Percentiles rank a stretch among this genome's conserved stretches.
Evolutionary conservation across 1,140 invertebrate genomes (phyloP).

Genomic region (Pantala flavescens): DNA sequence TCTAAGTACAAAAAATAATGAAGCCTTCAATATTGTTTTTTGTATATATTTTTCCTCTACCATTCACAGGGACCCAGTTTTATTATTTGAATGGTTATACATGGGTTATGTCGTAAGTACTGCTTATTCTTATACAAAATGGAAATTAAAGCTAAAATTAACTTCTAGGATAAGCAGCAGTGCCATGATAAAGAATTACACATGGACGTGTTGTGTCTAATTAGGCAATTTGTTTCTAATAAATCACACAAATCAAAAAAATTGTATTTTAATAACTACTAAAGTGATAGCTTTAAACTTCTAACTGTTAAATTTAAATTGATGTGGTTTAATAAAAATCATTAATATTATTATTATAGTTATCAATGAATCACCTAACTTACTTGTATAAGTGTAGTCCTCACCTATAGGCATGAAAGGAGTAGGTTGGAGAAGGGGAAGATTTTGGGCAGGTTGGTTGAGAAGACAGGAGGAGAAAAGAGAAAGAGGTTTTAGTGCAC

Average conservation of each 20-base stretch:
- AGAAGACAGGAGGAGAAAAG: conserved; percentile 14
- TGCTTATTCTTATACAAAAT: neutral
- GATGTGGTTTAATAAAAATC: neutral
- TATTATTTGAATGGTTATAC: neutral
- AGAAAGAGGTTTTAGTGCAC: conserved; percentile 9
- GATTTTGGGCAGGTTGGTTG: conserved; percentile 12
- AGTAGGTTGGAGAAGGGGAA: conserved; percentile 13
- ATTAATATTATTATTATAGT: neutral
- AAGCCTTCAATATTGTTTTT: neutral
- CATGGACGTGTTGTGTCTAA: conserved; percentile 14
- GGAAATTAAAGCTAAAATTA: neutral
- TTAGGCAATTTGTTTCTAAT: conserved; percentile 13
- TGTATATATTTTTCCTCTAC: neutral
- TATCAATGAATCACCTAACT: conserved; percentile 26
- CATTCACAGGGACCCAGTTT: neutral
- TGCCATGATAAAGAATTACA: conserved; percentile 9
- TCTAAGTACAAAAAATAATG: neutral
- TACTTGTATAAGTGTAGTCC: conserved; percentile 31
- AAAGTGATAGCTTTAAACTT: conserved; percentile 13
- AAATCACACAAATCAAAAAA: conserved; percentile 16
- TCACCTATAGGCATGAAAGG: conserved; percentile 26
- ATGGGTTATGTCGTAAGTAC: neutral
- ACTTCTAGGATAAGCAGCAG: conserved; percentile 14
- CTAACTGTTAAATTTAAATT: neutral
- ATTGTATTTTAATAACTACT: neutral